Evolutionary conservation across 2,113 vertebrate genomes (phyloP).

Genomic region (Anolis sagrei): DNA sequence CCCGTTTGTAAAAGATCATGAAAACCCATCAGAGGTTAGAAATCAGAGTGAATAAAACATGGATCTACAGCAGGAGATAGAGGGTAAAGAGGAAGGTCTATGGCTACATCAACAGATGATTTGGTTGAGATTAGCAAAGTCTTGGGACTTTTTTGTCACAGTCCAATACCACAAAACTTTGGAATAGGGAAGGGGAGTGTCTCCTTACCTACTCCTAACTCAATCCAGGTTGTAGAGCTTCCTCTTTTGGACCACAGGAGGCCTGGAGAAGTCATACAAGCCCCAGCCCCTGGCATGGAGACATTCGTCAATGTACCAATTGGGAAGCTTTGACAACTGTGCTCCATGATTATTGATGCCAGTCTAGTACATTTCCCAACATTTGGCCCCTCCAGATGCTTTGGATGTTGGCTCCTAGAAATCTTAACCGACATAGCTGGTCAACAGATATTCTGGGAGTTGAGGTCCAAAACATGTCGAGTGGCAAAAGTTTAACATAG

Average conservation of each 20-base stretch:
- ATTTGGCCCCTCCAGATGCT: no score
- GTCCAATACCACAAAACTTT: background rate
- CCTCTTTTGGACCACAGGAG: background rate
- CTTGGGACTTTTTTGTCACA: background rate
- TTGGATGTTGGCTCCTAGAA: no score
- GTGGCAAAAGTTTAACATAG: no score
- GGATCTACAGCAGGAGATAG: background rate
- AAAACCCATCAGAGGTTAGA: background rate
- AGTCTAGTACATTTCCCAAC: background rate
- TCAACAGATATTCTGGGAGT: no score
- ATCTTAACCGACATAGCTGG: no score
- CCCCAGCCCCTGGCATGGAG: background rate
- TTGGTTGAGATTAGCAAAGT: background rate
- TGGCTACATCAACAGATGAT: background rate
- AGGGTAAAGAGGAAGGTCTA: background rate
- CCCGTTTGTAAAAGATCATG: background rate
- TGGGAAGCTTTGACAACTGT: background rate
- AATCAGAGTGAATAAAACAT: background rate
- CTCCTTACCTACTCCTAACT: no score
- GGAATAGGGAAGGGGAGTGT: background rate
- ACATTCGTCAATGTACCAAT: background rate
- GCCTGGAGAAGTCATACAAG: background rate
- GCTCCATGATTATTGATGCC: background rate
- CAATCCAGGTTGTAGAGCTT: background rate
- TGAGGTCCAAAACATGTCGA: no score